phyloP scores from a whole-genome alignment of 2,888 invertebrate species.

The Cantharis rustica region DNA sequence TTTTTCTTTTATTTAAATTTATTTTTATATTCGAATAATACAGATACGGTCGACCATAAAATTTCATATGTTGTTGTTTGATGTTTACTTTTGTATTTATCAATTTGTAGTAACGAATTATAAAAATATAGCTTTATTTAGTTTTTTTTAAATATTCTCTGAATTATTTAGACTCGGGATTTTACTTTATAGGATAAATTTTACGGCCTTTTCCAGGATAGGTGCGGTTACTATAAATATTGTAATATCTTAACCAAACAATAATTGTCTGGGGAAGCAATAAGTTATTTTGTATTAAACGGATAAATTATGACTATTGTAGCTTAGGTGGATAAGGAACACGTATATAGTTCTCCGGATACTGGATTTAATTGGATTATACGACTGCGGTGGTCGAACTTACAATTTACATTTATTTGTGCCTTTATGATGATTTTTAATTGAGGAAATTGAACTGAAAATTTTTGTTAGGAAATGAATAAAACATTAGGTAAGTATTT shows the following conservation, averaged over 20 bases:
- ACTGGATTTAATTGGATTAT: constrained; percentile 55
- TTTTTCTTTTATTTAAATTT: neutral
- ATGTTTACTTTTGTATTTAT: neutral
- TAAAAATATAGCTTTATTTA: neutral
- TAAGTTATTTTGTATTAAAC: constrained; percentile 45
- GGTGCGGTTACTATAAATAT: neutral
- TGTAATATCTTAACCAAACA: neutral
- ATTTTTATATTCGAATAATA: neutral
- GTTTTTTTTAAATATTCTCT: neutral
- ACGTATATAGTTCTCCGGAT: constrained; percentile 48
- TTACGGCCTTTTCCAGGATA: neutral
- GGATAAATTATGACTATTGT: constrained; percentile 53
- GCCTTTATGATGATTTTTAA: neutral
- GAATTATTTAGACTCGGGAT: neutral
- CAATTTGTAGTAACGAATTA: neutral
- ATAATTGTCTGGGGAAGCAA: constrained; percentile 23
- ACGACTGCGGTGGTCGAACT: constrained; percentile 39
- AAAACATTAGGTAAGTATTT: neutral
- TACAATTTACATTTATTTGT: constrained; percentile 21
- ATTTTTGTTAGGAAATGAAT: neutral
- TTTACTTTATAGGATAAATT: neutral
- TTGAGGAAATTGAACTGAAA: neutral
- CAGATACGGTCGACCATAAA: neutral
- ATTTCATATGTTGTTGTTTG: neutral
- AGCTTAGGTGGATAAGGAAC: constrained; percentile 53